Evolutionary conservation across 2,888 invertebrate species (phyloP).

Genomic region (Ophioninae sp.): DNA sequence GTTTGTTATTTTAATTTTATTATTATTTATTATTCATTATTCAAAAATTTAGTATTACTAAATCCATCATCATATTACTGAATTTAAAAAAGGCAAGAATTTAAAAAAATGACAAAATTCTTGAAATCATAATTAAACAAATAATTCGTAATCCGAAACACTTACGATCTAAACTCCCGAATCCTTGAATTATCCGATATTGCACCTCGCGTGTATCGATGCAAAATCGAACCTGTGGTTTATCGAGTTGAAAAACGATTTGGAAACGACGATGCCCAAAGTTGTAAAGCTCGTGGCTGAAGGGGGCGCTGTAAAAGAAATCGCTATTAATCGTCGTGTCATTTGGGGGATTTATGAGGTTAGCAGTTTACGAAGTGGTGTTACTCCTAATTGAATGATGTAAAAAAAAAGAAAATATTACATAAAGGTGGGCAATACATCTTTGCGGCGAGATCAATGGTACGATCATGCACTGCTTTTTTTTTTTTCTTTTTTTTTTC

Average conservation of each 20-base stretch:
- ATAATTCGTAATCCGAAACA: no score
- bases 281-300: background rate
- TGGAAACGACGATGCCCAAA: background rate
- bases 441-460: slow-evolving; percentile 35
- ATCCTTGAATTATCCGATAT: no score
- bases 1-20: no score
- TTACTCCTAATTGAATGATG: background rate
- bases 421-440: background rate
- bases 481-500: background rate
- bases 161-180: no score
- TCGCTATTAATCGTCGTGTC: slow-evolving; percentile 16
- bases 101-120: no score
- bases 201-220: no score
- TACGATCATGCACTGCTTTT: background rate
- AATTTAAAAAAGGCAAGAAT: no score
- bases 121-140: no score
- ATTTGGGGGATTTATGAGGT: slow-evolving; percentile 29
- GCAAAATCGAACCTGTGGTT: background rate
- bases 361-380: slow-evolving; percentile 11
- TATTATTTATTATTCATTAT: no score
- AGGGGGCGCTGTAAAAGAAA: slow-evolving; percentile 2
- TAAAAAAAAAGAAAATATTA: background rate
- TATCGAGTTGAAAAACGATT: background rate
- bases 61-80: no score
- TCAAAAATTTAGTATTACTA: no score